Percentiles rank a stretch among this genome's conserved stretches.
Conservation (phyloP, 2,113 vertebrate genomes). For the Morphnarchus princeps region DNA sequence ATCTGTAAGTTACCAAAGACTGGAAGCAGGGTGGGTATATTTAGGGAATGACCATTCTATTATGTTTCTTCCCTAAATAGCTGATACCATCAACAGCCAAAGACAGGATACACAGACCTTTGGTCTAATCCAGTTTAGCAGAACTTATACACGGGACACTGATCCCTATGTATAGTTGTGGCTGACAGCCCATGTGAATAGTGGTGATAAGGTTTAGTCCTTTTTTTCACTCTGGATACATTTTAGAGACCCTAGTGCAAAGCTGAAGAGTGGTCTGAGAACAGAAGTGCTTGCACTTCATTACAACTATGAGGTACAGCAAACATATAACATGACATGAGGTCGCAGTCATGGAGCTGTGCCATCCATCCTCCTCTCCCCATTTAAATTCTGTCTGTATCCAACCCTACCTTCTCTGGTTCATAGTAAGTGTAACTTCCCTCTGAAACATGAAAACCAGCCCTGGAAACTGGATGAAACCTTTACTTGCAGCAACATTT, state of each 20-base stretch:
- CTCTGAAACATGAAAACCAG: background rate
- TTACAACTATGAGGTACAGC: background rate
- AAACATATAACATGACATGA: background rate
- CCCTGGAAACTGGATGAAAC: background rate
- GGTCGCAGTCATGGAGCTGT: background rate
- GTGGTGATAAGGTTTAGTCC: background rate
- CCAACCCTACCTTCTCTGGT: background rate
- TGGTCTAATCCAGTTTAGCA: background rate
- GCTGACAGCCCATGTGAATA: background rate
- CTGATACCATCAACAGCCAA: background rate
- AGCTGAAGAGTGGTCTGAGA: background rate
- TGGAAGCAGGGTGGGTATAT: background rate
- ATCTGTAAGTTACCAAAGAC: background rate
- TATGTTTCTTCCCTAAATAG: background rate
- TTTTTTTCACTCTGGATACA: background rate
- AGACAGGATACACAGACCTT: background rate
- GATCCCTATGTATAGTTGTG: background rate
- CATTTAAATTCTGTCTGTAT: background rate
- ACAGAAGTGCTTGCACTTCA: rapidly evolving
- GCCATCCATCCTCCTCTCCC: background rate
- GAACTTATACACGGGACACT: background rate
- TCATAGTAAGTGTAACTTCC: background rate
- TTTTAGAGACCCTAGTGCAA: background rate
- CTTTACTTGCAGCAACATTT: background rate
- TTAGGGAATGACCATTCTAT: background rate